These are phyloP conservation scores for Spicauda simplicius DNA, from an alignment of 2,888 invertebrate species.

Conservation along the genomic window DNA sequence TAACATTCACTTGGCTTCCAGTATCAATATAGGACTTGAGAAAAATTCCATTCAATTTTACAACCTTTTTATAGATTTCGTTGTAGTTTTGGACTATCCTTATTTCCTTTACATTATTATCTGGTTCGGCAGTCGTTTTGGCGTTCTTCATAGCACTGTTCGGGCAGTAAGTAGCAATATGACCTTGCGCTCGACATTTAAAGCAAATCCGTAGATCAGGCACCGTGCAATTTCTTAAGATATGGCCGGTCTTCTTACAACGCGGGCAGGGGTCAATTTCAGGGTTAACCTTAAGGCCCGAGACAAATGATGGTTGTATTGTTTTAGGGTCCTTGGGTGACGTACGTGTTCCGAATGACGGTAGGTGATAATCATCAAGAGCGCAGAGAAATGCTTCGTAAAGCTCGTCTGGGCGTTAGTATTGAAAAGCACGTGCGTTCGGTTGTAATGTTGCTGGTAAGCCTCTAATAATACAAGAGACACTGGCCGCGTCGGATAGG, in stretches of 20 bases:
- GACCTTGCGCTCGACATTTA: conserved; percentile 42
- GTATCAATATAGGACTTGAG: conserved; percentile 40
- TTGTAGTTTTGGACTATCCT: conserved; percentile 42
- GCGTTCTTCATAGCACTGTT: not conserved
- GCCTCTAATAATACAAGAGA: conserved; percentile 38
- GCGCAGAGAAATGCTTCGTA: conserved; percentile 45
- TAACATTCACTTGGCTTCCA: conserved; percentile 40
- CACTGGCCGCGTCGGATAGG: conserved; percentile 39
- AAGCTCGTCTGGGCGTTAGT: conserved; percentile 42
- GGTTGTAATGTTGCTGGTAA: conserved; percentile 33
- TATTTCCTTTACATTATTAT: conserved; percentile 37
- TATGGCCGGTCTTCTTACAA: conserved; percentile 41
- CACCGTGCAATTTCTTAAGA: conserved; percentile 37
- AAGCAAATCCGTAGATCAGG: conserved; percentile 42
- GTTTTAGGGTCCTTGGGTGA: too few relatives aligned
- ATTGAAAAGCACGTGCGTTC: conserved; percentile 46
- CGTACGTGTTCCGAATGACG: not conserved
- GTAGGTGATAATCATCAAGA: conserved; percentile 43
- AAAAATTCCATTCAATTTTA: conserved; percentile 27
- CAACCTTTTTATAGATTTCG: conserved; percentile 37
- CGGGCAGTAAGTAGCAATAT: conserved; percentile 40
- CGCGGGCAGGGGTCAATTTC: conserved; percentile 41
- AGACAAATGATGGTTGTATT: too few relatives aligned
- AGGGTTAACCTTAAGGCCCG: conserved; percentile 2
- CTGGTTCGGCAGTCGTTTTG: not conserved